These are phyloP conservation scores for Mylabris sibirica DNA, from an alignment of 2,888 invertebrate species.

Conservation along the genomic window DNA sequence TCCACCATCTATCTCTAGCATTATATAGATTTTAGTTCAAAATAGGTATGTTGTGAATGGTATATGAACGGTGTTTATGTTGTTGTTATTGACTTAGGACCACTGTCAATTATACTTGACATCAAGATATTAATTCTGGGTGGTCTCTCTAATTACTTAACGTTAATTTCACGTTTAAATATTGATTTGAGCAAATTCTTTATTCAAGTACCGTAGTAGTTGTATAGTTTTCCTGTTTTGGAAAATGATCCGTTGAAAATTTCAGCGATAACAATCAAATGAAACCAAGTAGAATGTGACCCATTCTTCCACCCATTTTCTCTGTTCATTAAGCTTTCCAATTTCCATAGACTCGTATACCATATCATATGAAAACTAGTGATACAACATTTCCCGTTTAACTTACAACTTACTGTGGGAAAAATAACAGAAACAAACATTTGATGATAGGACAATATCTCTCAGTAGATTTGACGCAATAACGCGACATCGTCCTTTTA, in stretches of 20 bases:
- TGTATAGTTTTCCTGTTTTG: background rate
- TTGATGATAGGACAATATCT: constrained; percentile 35
- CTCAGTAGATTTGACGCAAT: constrained; percentile 43
- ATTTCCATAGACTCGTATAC: constrained; percentile 28
- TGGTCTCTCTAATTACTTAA: constrained; percentile 21
- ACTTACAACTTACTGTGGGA: constrained; percentile 23
- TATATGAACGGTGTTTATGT: constrained; percentile 13
- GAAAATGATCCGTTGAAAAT: background rate
- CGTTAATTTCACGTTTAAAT: background rate
- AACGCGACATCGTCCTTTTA: constrained; percentile 42
- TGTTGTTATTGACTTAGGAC: constrained; percentile 34
- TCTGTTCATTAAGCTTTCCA: constrained; percentile 28
- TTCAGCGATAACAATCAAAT: constrained; percentile 25
- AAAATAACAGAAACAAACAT: constrained; percentile 38
- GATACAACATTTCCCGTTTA: constrained; percentile 9
- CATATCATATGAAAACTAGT: background rate
- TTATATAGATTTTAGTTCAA: background rate
- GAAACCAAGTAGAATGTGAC: constrained; percentile 20
- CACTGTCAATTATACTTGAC: constrained; percentile 6
- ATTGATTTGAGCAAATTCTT: background rate
- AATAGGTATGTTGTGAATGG: background rate
- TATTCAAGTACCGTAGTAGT: too few species aligned
- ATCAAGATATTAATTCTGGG: constrained; percentile 28
- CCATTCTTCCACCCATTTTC: constrained; percentile 17
- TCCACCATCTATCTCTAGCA: background rate